Conservation (phyloP, 2,888 invertebrate genomes). For the Hoplodrina blanda region DNA sequence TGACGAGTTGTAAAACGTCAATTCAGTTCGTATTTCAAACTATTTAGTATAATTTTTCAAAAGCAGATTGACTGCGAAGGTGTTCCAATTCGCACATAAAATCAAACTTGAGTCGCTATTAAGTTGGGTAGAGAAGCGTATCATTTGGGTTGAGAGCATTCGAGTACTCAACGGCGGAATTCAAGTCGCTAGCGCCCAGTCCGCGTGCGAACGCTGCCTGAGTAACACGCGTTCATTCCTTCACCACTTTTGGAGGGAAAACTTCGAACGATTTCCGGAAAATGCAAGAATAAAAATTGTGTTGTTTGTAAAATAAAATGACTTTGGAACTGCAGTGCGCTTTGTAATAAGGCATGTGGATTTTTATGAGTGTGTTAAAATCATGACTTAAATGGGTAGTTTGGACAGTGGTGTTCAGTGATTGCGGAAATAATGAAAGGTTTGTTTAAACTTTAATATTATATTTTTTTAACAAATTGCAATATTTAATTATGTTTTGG, state of each 20-base stretch:
- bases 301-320: conserved; percentile 33
- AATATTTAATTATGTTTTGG: background rate
- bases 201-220: conserved; percentile 66
- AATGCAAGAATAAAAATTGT: conserved; percentile 44
- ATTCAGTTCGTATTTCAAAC: conserved; percentile 31
- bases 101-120: conserved; percentile 72
- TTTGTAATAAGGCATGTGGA: conserved; percentile 58
- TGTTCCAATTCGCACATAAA: conserved; percentile 65
- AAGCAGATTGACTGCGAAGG: conserved; percentile 56
- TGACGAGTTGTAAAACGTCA: conserved; percentile 13
- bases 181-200: conserved; percentile 66
- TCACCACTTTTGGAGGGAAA: conserved; percentile 78
- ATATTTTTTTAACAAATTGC: background rate
- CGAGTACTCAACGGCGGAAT: conserved; percentile 43
- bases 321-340: conserved; percentile 72
- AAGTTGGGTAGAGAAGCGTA: conserved; percentile 61
- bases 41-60: conserved; percentile 54
- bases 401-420: conserved; percentile 65
- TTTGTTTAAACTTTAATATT: conserved; percentile 59
- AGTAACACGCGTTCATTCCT: conserved; percentile 67
- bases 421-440: conserved; percentile 78
- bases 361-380: conserved; percentile 63
- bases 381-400: conserved; percentile 59
- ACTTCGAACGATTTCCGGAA: conserved; percentile 73
- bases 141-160: conserved; percentile 55